phyloP scores from a whole-genome alignment of 1,140 invertebrate genomes.

The Scaptomyza graminum region DNA sequence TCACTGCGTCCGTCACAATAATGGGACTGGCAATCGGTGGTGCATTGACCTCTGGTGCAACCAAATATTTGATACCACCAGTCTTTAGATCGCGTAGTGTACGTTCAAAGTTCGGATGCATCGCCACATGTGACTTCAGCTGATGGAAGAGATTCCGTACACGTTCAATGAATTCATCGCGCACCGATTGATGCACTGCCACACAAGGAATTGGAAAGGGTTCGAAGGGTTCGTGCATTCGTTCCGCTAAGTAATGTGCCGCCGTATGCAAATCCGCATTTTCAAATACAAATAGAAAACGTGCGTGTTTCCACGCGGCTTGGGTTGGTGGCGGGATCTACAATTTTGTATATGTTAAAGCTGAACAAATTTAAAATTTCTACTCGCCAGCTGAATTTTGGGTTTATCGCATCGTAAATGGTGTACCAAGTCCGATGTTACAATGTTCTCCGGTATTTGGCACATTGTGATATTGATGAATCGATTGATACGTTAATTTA shows the following conservation, averaged over 20 bases:
- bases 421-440: slow-evolving; percentile 53
- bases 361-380: background rate
- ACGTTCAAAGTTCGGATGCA: slow-evolving; percentile 52
- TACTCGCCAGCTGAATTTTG: slow-evolving; percentile 22
- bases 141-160: slow-evolving; percentile 52
- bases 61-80: slow-evolving; percentile 39
- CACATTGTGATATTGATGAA: slow-evolving; percentile 41
- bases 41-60: slow-evolving; percentile 48
- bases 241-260: slow-evolving; percentile 45
- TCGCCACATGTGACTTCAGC: slow-evolving; percentile 58
- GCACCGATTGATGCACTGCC: slow-evolving; percentile 47
- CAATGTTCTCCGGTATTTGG: slow-evolving; percentile 34
- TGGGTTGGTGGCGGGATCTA: background rate
- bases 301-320: slow-evolving; percentile 37
- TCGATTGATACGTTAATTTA: background rate
- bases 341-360: background rate
- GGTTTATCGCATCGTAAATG: slow-evolving; percentile 25
- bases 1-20: slow-evolving; percentile 44
- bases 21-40: slow-evolving; percentile 61
- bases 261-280: slow-evolving; percentile 54
- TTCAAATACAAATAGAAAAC: slow-evolving; percentile 57
- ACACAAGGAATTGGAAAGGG: slow-evolving; percentile 53
- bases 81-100: slow-evolving; percentile 16
- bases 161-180: slow-evolving; percentile 54
- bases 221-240: slow-evolving; percentile 65